phyloP scores from a whole-genome alignment of 2,797 vertebrate genomes.

The Nyctalus aviator region DNA sequence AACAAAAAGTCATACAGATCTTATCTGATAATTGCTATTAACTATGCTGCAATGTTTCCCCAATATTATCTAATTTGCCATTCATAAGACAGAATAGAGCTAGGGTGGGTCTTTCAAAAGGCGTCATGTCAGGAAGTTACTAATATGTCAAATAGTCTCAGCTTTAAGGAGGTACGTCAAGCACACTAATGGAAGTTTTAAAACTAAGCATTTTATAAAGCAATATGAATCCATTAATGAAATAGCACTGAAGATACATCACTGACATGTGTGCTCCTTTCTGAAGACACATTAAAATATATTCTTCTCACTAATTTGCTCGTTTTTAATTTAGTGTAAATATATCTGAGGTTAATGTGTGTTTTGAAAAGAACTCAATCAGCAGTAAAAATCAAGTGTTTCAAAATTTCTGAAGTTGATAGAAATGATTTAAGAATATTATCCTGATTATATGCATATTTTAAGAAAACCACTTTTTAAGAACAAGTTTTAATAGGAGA shows the following conservation, averaged over 20 bases:
- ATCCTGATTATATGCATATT: conserved; percentile 14
- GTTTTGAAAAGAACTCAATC: conserved; percentile 53
- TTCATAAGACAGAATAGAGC: conserved; percentile 43
- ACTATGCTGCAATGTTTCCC: background rate
- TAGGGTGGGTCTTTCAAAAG: conserved; percentile 9
- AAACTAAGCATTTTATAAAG: conserved; percentile 51
- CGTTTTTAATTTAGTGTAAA: conserved; percentile 53
- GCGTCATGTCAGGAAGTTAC: background rate
- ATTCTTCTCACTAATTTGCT: conserved; percentile 32
- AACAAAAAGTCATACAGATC: conserved; percentile 23
- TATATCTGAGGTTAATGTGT: background rate
- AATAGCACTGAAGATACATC: conserved; percentile 13
- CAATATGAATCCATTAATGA: conserved; percentile 32
- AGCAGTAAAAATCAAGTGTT: conserved; percentile 34
- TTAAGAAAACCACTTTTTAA: conserved; percentile 7
- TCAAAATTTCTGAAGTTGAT: background rate
- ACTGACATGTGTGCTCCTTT: background rate
- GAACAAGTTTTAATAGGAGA: conserved; percentile 25
- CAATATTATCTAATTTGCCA: conserved; percentile 48
- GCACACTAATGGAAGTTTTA: background rate
- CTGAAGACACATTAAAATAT: conserved; percentile 30
- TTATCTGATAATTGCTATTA: conserved; percentile 59
- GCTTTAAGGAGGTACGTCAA: background rate
- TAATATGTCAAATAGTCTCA: background rate
- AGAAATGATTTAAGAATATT: conserved; percentile 11